Evolutionary conservation across 2,113 vertebrate species (phyloP), one percentile per base, ranked within the genome.

Genomic region (Gasterosteus nipponicus): DNA sequence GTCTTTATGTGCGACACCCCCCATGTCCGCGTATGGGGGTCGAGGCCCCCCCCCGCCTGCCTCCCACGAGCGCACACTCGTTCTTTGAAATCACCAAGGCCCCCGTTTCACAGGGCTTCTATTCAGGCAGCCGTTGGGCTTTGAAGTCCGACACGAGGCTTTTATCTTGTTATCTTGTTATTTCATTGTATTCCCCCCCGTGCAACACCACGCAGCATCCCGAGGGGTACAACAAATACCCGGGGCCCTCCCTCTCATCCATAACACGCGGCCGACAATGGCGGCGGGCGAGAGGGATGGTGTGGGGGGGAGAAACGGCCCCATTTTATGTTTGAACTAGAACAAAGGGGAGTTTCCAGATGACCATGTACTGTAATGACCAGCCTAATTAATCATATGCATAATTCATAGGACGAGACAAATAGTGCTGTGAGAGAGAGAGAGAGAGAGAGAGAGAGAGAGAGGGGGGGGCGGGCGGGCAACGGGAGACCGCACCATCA

Each of bases 151-250:
- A 59, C 87, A 69, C 60, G 0, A 77, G 78, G 80, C 86, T 89
- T 92, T 93, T 91, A 91, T 93, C 89, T 91, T 89, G 87, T 90
- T 89, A 93, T 92, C 86, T 82, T 79, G 89, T 88, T 89, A 82
- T 89, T 89, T 90, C 84, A 83, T 87, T 89, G 87, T 90, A 87
- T 85, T 86, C 22, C 22, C 22, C 86, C 84, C 41, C 0, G 81
- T 10, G 84, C 57, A 29, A 77, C 54, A 69, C 82, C 69, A n/a
- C 56, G 75, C 80, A 78, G 33, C 77, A 51, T 87, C 90, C 85
- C 58, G 15, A 75, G 85, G 77, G 90, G 73, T 57, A 62, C 86
- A 82, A 73, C 80, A 83, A 89, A 89, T 68, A 90, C 70, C 82
- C 70, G 39, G 62, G 68, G 61, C 89, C 79, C 80, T 74, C 73